These are phyloP conservation scores for Coelopa pilipes DNA, from an alignment of 2,888 invertebrate genomes.

Conservation along the genomic window DNA sequence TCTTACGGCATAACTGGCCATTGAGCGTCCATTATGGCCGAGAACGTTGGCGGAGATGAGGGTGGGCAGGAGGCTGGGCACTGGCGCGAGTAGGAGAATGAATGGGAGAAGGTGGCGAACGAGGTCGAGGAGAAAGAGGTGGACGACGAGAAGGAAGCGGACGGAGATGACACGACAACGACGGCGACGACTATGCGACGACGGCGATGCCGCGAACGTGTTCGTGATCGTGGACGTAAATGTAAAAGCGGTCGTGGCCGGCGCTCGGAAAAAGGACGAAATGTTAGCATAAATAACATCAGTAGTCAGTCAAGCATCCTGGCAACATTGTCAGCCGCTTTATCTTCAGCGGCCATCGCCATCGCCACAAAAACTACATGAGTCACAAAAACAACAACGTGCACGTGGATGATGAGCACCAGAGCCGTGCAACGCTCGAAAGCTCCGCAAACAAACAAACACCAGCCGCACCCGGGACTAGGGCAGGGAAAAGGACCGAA, in stretches of 20 bases:
- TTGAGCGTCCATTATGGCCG: slow-evolving; percentile 29
- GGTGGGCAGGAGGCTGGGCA: background rate
- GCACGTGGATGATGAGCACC: background rate
- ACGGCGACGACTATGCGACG: background rate
- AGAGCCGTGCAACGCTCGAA: slow-evolving; percentile 4
- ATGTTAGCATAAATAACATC: slow-evolving; percentile 12
- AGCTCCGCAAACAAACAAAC: slow-evolving; percentile 28
- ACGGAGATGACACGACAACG: no score
- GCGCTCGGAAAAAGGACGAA: background rate
- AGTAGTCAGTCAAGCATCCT: slow-evolving; percentile 14
- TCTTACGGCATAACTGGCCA: slow-evolving; percentile 35
- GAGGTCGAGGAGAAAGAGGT: no score
- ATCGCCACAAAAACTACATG: background rate
- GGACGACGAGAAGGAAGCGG: no score
- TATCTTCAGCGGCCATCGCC: slow-evolving; percentile 38
- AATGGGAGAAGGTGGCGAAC: no score
- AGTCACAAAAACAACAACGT: background rate
- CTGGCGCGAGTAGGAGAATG: background rate
- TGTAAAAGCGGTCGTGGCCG: no score
- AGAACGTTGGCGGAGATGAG: background rate
- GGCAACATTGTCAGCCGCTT: slow-evolving; percentile 36
- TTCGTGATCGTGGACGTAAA: no score
- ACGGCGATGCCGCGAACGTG: background rate
- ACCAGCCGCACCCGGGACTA: no score
- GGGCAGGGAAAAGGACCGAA: no score